Base-by-base conservation (phyloP, 1,140 invertebrate species). In the Zaprionus nigranus region DNA sequence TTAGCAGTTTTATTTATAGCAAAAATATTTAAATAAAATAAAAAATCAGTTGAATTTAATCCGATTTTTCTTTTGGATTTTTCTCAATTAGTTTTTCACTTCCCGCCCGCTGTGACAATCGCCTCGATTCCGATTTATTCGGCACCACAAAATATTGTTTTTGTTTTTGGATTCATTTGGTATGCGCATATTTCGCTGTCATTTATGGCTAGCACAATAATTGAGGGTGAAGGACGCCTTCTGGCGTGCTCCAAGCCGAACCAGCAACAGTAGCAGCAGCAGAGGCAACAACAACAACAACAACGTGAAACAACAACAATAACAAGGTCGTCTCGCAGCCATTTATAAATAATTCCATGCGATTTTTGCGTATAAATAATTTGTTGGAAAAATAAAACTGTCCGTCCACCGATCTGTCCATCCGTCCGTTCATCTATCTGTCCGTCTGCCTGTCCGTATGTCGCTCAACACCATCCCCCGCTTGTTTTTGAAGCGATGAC, bases 271-370 rank as follows among this genome's bases (percentile, higher is more conserved):
- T 6, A 64, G 57, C 38, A 75, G 60, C 24, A 56, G 69, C n/a
- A 36, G 65, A n/a, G n/a, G n/a, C n/a, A n/a, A n/a, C n/a, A n/a
- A 67, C 34, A 72, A 67, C 28, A 53, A 78, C 36, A 72, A 46
- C 34, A 75, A 54, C 36, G 26, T 58, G 43, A 78, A 59, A 78
- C 36, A 71, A 51, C 20, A 75, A 66, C 36, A 65, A 71, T 46
- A 81, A 79, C 84, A 87, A 87, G 84, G 84, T 88, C 84, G 84
- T 87, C 84, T 87, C 78, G 78, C 84, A 60, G 74, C 63, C 67
- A 70, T 79, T 87, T 87, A 87, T 87, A 87, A 87, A 87, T 87
- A 71, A 75, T 83, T 84, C 75, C 81, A 86, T 84, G 81, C 78
- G 61, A 80, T 81, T 84, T 75, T 74, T 69, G 77, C 80, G 61